Evolutionary conservation across 2,888 invertebrate species (phyloP).

Genomic region (Acleris cristana): DNA sequence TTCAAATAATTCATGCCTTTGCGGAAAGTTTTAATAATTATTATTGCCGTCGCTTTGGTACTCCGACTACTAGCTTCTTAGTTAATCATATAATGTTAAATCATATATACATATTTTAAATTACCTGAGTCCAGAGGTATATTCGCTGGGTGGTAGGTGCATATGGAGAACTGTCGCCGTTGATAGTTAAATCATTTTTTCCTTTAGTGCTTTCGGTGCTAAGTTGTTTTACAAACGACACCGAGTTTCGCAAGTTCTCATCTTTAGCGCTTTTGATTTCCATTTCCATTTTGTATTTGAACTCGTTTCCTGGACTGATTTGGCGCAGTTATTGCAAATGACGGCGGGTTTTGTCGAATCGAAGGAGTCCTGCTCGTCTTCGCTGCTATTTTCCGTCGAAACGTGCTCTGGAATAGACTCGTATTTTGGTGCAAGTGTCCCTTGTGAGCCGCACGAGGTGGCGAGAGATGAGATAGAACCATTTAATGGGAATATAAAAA

Average conservation of each 20-base stretch:
- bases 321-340: constrained; percentile 86
- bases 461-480: constrained; percentile 69
- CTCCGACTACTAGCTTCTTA: background rate
- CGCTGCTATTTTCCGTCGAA: constrained; percentile 76
- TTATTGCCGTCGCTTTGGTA: constrained; percentile 37
- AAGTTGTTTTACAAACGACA: constrained; percentile 85
- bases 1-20: too few relatives aligned
- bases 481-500: too few relatives aligned
- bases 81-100: background rate
- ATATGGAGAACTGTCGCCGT: constrained; percentile 74
- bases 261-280: constrained; percentile 85
- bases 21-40: too few relatives aligned
- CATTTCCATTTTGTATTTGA: constrained; percentile 86
- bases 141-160: constrained; percentile 82
- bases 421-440: constrained; percentile 74
- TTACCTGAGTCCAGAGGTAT: constrained; percentile 75
- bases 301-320: constrained; percentile 85
- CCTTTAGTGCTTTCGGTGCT: constrained; percentile 84
- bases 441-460: constrained; percentile 77
- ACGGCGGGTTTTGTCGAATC: constrained; percentile 83
- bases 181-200: constrained; percentile 75
- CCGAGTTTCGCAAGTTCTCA: constrained; percentile 84
- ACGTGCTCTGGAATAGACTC: constrained; percentile 72
- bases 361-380: constrained; percentile 82
- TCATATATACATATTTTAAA: background rate